phyloP scores from a whole-genome alignment of 1,140 invertebrate genomes.

The Pogonomyrmex barbatus region DNA sequence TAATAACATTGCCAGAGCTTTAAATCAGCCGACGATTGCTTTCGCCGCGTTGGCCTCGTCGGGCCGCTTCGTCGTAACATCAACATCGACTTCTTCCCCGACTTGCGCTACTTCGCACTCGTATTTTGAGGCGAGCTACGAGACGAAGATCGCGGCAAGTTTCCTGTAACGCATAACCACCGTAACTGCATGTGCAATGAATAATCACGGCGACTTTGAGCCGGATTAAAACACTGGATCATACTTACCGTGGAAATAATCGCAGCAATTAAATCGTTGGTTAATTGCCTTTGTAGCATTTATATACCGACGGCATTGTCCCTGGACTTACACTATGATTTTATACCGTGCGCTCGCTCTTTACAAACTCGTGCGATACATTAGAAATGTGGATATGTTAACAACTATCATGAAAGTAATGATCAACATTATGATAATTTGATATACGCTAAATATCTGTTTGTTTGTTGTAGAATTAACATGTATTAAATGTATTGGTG shows the following conservation, averaged over 20 bases:
- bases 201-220: slow-evolving; percentile 2
- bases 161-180: background rate
- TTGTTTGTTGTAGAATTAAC: background rate
- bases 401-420: background rate
- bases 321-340: background rate
- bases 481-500: background rate
- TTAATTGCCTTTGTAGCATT: slow-evolving; percentile 10
- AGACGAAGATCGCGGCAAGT: background rate
- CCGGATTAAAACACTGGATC: slow-evolving; percentile 22
- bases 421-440: background rate
- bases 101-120: slow-evolving; percentile 30
- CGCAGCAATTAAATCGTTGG: slow-evolving; percentile 27
- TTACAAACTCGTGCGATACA: background rate
- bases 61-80: background rate
- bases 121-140: background rate
- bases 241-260: background rate
- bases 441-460: slow-evolving; percentile 29
- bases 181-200: slow-evolving; percentile 29
- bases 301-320: background rate
- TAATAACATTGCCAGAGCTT: slow-evolving; percentile 37
- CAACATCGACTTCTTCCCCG: slow-evolving; percentile 3
- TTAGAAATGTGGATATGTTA: background rate
- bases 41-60: background rate
- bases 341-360: background rate
- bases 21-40: slow-evolving; percentile 18